phyloP scores from a whole-genome alignment of 1,140 invertebrate genomes.

The Hyposmocoma kahamanoa region DNA sequence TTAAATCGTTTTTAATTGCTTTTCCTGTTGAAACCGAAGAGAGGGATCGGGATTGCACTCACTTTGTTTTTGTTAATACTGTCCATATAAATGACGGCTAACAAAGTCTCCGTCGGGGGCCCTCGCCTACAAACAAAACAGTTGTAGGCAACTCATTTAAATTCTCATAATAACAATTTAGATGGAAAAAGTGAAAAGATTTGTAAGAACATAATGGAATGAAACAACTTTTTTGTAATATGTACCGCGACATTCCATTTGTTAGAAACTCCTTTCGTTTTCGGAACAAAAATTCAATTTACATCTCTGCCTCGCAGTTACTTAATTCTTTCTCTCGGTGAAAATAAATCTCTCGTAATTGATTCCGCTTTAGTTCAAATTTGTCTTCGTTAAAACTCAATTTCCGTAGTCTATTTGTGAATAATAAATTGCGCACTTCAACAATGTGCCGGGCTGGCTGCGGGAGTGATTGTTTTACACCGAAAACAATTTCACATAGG shows the following conservation, averaged over 20 bases:
- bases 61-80: no score
- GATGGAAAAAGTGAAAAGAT: no score
- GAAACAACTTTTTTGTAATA: no score
- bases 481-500: constrained; percentile 40
- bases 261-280: constrained; percentile 25
- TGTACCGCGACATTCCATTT: constrained; percentile 14
- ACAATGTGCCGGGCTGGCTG: constrained; percentile 34
- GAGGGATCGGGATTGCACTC: no score
- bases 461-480: constrained; percentile 29
- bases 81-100: no score
- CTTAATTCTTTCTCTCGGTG: constrained; percentile 55
- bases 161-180: no score
- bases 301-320: constrained; percentile 50
- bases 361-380: constrained; percentile 65
- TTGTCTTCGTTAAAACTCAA: constrained; percentile 70
- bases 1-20: no score
- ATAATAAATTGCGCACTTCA: constrained; percentile 61
- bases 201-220: no score
- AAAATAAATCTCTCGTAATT: constrained; percentile 68
- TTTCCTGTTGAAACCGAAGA: no score
- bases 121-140: no score
- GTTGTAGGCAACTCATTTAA: no score
- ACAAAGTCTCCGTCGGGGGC: no score
- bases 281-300: constrained; percentile 56
- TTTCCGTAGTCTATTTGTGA: constrained; percentile 65